These are phyloP conservation scores for Orycteropus afer DNA, from an alignment of 2,113 vertebrate genomes.

Conservation along the genomic window DNA sequence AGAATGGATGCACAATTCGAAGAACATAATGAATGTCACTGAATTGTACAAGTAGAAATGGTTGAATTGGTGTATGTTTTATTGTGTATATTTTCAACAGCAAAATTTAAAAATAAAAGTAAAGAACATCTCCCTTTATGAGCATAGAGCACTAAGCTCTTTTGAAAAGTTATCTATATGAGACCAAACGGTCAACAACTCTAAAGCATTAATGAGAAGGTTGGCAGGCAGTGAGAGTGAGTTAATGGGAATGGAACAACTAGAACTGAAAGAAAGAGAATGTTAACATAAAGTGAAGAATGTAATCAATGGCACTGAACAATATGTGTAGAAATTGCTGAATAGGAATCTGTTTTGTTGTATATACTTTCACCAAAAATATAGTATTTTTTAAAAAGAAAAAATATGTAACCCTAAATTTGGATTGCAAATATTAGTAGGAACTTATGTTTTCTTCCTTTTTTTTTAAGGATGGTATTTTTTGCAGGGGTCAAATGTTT, in stretches of 20 bases:
- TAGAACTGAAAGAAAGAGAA: neutral
- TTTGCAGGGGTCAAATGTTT: neutral
- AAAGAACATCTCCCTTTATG: no score
- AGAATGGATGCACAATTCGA: neutral
- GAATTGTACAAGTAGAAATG: neutral
- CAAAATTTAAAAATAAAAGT: no score
- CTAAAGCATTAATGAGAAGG: neutral
- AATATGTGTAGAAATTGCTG: neutral
- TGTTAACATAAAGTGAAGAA: neutral
- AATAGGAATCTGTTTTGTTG: no score
- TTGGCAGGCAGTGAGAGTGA: neutral
- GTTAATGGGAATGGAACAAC: neutral
- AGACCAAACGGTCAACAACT: neutral
- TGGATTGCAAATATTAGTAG: neutral
- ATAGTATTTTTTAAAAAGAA: neutral
- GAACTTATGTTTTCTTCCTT: neutral
- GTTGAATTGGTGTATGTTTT: neutral
- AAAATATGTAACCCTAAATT: neutral
- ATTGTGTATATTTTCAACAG: no score
- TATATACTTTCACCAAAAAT: neutral
- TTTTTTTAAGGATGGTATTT: no score
- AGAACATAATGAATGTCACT: neutral
- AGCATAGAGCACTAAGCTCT: no score
- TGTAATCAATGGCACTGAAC: neutral
- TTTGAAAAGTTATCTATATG: neutral